Evolutionary conservation across 2,888 invertebrate species (phyloP).

Genomic region (Oligia fasciuncula): DNA sequence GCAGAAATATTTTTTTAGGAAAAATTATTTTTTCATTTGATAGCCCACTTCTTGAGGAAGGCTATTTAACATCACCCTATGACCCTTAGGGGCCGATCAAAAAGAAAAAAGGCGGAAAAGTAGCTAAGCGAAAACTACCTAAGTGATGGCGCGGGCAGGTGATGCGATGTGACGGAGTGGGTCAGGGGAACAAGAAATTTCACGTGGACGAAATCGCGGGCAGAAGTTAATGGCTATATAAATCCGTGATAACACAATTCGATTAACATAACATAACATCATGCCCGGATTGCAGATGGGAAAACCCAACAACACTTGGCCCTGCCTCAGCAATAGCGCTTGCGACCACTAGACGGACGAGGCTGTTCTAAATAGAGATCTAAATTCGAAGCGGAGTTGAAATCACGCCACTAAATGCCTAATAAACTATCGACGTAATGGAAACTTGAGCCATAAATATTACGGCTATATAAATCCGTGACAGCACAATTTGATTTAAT

Average conservation of each 20-base stretch:
- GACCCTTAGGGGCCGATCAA: neutral
- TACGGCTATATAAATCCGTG: slow-evolving; percentile 62
- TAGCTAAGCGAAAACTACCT: neutral
- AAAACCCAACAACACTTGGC: too few relatives aligned
- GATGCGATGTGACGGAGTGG: neutral
- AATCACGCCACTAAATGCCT: slow-evolving; percentile 61
- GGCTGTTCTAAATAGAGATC: slow-evolving; percentile 1
- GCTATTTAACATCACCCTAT: neutral
- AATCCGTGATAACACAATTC: too few relatives aligned
- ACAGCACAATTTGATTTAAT: slow-evolving; percentile 69
- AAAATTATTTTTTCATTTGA: too few relatives aligned
- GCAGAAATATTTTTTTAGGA: too few relatives aligned
- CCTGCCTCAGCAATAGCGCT: neutral
- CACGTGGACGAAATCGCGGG: neutral
- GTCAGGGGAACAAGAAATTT: neutral
- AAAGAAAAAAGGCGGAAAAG: too few relatives aligned
- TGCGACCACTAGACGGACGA: neutral
- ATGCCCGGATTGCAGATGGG: too few relatives aligned
- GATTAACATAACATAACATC: too few relatives aligned
- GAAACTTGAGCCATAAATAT: slow-evolving; percentile 67
- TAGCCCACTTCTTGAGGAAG: too few relatives aligned
- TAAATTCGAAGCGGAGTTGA: slow-evolving; percentile 49
- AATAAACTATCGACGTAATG: slow-evolving; percentile 63
- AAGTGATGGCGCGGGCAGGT: neutral
- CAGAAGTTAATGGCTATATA: neutral